Evolutionary conservation across 2,888 invertebrate genomes (phyloP).

Genomic region (Erynnis tages): DNA sequence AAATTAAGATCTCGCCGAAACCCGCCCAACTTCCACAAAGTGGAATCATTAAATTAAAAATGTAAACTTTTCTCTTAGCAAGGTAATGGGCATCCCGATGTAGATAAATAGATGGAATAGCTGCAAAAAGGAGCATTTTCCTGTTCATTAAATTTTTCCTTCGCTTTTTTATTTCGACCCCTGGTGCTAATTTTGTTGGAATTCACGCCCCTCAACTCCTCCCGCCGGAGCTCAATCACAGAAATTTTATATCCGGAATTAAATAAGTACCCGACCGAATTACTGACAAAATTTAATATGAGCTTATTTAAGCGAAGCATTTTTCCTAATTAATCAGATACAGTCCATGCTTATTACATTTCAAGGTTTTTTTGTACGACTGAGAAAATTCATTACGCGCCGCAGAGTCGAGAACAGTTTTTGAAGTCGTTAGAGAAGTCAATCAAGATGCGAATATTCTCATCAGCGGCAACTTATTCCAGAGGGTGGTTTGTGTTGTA

Average conservation of each 20-base stretch:
- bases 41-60: constrained; percentile 83
- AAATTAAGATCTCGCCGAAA: constrained; percentile 81
- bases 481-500: constrained; percentile 73
- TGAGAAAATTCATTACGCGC: constrained; percentile 1
- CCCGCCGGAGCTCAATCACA: constrained; percentile 81
- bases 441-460: constrained; percentile 67
- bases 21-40: constrained; percentile 82
- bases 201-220: constrained; percentile 80
- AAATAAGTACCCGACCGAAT: constrained; percentile 80
- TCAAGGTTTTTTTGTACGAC: constrained; percentile 14
- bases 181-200: constrained; percentile 83
- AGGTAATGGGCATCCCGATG: constrained; percentile 83
- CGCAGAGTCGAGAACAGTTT: constrained; percentile 13
- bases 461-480: constrained; percentile 72
- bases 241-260: constrained; percentile 83
- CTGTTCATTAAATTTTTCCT: constrained; percentile 83
- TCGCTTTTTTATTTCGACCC: constrained; percentile 82
- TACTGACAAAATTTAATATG: constrained; percentile 76
- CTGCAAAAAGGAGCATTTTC: constrained; percentile 83
- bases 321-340: constrained; percentile 66
- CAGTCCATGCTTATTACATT: constrained; percentile 40
- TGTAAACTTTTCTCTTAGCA: constrained; percentile 83
- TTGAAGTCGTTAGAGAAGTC: constrained; percentile 45
- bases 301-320: constrained; percentile 69
- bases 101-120: constrained; percentile 83